These are phyloP conservation scores for Sinopyrophorus schimmeli DNA, from an alignment of 2,888 invertebrate species.

Conservation along the genomic window DNA sequence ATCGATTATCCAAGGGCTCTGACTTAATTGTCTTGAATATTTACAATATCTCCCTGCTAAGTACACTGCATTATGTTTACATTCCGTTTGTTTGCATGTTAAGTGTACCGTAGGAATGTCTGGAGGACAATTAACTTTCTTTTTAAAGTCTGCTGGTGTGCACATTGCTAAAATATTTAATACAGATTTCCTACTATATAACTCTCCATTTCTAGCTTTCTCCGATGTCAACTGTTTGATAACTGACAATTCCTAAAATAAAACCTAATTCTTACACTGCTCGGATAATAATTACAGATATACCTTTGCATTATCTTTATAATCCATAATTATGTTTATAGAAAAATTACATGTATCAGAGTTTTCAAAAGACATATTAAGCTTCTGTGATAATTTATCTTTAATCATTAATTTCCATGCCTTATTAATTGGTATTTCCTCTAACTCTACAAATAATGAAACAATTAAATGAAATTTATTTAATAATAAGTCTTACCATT, in stretches of 20 bases:
- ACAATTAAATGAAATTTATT: slow-evolving; percentile 28
- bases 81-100: slow-evolving; percentile 58
- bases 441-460: slow-evolving; percentile 32
- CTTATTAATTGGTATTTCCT: slow-evolving; percentile 70
- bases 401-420: slow-evolving; percentile 78
- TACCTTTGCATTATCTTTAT: slow-evolving; percentile 59
- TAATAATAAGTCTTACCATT: slow-evolving; percentile 51
- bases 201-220: slow-evolving; percentile 48
- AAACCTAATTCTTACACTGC: no score
- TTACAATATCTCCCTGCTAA: slow-evolving; percentile 82
- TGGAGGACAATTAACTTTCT: slow-evolving; percentile 60
- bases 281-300: slow-evolving; percentile 31
- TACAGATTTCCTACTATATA: slow-evolving; percentile 69
- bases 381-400: slow-evolving; percentile 59
- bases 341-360: slow-evolving; percentile 63
- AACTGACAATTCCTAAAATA: slow-evolving; percentile 10
- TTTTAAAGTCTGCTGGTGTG: slow-evolving; percentile 56
- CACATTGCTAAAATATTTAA: slow-evolving; percentile 60
- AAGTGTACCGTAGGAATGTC: slow-evolving; percentile 53
- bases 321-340: slow-evolving; percentile 63
- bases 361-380: slow-evolving; percentile 62
- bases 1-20: slow-evolving; percentile 92
- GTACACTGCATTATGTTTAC: slow-evolving; percentile 65
- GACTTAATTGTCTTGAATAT: slow-evolving; percentile 79
- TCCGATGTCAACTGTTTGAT: slow-evolving; percentile 10